Conservation (phyloP, 2,888 invertebrate genomes). For the Epiblema foenella region DNA sequence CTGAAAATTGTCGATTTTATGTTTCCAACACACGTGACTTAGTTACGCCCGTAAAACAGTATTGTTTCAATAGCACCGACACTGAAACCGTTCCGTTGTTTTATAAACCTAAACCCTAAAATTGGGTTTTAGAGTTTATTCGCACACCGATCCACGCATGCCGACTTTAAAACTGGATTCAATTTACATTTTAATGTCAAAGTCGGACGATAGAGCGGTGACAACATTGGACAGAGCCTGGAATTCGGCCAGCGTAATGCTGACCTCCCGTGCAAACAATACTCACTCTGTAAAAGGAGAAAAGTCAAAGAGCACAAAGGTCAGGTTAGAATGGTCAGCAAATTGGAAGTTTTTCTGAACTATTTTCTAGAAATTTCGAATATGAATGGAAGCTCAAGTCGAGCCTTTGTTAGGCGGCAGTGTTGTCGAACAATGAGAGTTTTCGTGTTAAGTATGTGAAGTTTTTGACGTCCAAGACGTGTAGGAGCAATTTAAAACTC, state of each 20-base stretch:
- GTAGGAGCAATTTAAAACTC: conserved; percentile 17
- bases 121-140: conserved; percentile 34
- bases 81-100: conserved; percentile 10
- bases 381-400: conserved; percentile 45
- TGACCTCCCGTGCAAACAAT: conserved; percentile 11
- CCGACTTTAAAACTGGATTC: conserved; percentile 52
- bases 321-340: conserved; percentile 46
- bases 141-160: conserved; percentile 28
- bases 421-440: conserved; percentile 37
- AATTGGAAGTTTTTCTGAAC: conserved; percentile 51
- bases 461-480: conserved; percentile 14
- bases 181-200: conserved; percentile 61
- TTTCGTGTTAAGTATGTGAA: conserved; percentile 28
- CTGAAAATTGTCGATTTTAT: not conserved
- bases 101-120: conserved; percentile 17
- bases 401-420: conserved; percentile 36
- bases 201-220: conserved; percentile 40
- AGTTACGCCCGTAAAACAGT: not conserved
- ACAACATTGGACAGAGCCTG: conserved; percentile 31
- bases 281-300: conserved; percentile 7
- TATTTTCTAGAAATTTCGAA: conserved; percentile 55
- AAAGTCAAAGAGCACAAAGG: conserved; percentile 35
- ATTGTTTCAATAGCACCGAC: conserved; percentile 1
- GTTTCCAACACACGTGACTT: not conserved
- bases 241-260: not conserved